Conservation (phyloP, 2,113 vertebrate genomes). For the Coracopsis vasa region DNA sequence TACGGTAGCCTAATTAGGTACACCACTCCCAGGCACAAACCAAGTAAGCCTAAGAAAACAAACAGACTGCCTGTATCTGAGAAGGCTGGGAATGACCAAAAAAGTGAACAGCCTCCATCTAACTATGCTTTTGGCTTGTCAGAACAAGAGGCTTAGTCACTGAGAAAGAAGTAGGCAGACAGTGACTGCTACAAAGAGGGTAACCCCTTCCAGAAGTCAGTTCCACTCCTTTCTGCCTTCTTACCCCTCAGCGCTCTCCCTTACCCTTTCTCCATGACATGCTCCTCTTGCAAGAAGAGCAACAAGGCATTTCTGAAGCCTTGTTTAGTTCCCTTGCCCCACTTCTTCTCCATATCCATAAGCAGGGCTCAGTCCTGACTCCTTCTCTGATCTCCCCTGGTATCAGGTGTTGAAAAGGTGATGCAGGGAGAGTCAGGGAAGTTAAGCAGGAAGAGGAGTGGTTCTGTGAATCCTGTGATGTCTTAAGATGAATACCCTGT, state of each 20-base stretch:
- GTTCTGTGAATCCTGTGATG: neutral
- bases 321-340: neutral
- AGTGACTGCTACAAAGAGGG: neutral
- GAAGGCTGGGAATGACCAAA: neutral
- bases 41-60: neutral
- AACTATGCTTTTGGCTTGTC: neutral
- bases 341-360: neutral
- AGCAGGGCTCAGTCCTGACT: neutral
- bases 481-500: neutral
- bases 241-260: neutral
- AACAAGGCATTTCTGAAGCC: neutral
- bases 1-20: neutral
- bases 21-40: neutral
- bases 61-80: neutral
- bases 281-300: neutral
- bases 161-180: neutral
- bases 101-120: neutral
- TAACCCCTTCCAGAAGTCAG: neutral
- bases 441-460: neutral
- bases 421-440: neutral
- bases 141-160: neutral
- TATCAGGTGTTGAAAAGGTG: neutral
- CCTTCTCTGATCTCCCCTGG: neutral
- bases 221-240: neutral
- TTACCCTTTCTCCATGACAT: neutral